Evolutionary conservation across 2,888 invertebrate species (phyloP), one percentile per base, ranked within the genome.

Genomic region (Andrena marginata): DNA sequence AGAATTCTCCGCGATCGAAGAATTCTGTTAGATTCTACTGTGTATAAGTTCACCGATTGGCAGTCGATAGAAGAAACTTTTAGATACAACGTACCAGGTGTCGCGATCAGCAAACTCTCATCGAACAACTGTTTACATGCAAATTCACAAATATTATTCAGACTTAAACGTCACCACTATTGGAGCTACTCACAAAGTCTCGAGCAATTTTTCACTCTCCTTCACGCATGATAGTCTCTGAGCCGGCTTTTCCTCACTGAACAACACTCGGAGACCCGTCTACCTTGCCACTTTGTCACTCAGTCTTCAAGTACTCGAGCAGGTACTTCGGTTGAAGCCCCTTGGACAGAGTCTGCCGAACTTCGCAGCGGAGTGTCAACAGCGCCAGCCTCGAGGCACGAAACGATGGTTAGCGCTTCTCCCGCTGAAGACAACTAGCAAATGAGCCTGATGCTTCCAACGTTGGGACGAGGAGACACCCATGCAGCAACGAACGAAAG

Each of bases 21-120:
- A 16, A 42, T 42, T 42, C 42, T 16, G 13, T 16, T 16, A 1
- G 16, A 42, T 5, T 42, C 42, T 42, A 16, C 42, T 16, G 0
- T 4, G 42, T 1, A 42, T 16, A 5, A 16, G 5, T 1, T 16
- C 42, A 16, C 8, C 20, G 13, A 6, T 2, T 5, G 4, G n/a
- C n/a, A 4, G n/a, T 67, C 7, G n/a, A 56, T 33, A 29, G n/a
- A 68, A 54, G 62, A 68, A 74, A 74, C 31, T 48, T 42, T 31
- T 13, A 31, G 8, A 42, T 42, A 29, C 48, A 31, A 63, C 75
- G 56, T 68, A 68, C 68, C 76, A 51, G 48, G 26, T 67, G 54
- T 23, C 54, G 54, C 54, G 6, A 20, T 2, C 51, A 54, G 64
- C 64, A 70, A 54, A 23, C n/a, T 33, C 29, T 67, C 62, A 13